A percentile compares a stretch with the other conserved stretches of the same genome.
Evolutionary conservation across 2,113 vertebrate genomes (phyloP).

Genomic region (Pelusios castaneus): DNA sequence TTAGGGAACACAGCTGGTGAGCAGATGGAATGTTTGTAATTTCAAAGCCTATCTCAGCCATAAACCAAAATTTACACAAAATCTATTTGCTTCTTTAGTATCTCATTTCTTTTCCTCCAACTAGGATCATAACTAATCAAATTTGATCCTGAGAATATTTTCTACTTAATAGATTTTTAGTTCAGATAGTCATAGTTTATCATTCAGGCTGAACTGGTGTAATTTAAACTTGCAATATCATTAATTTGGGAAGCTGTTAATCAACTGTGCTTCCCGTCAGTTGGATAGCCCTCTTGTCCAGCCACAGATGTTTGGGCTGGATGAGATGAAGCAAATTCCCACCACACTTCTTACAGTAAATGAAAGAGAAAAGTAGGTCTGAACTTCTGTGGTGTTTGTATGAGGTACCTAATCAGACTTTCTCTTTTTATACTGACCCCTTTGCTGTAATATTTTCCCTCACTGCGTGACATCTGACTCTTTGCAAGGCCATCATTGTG

Average conservation of each 20-base stretch:
- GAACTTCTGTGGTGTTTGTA: not conserved
- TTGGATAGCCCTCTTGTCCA: not conserved
- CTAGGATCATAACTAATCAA: not conserved
- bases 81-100: slow-evolving; percentile 16
- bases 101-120: slow-evolving; percentile 34
- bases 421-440: not conserved
- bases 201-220: not conserved
- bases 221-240: not conserved
- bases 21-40: slow-evolving; percentile 78
- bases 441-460: not conserved
- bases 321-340: not conserved
- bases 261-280: not conserved
- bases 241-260: not conserved
- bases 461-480: not conserved
- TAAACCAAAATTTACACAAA: slow-evolving; percentile 45
- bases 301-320: not conserved
- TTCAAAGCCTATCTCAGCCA: slow-evolving; percentile 64
- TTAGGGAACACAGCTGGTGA: slow-evolving; percentile 79
- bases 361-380: not conserved
- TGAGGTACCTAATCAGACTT: not conserved
- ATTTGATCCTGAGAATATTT: not conserved
- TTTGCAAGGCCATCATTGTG: not conserved
- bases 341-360: not conserved
- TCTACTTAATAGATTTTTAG: slow-evolving; percentile 8
- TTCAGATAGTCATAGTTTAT: not conserved